Percentiles rank a stretch among this genome's conserved stretches.
These are phyloP conservation scores for Pteruthius melanotis DNA, from an alignment of 2,113 vertebrate species.

Conservation along the genomic window DNA sequence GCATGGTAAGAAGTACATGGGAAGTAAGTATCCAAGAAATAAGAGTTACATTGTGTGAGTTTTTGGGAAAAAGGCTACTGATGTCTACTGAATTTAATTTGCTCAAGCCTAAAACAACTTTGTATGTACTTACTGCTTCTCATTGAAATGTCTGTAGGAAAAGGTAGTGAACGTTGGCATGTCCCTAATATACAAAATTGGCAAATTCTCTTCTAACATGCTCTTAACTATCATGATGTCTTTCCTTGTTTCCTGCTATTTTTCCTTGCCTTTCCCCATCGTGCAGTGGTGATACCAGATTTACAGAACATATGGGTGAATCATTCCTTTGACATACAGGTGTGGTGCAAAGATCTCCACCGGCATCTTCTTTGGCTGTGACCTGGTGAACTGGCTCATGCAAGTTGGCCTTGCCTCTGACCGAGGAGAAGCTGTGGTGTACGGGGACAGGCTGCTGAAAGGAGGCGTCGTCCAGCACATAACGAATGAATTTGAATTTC, in stretches of 20 bases:
- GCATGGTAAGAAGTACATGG: neutral
- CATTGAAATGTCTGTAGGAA: neutral
- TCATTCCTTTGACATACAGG: conserved; percentile 83
- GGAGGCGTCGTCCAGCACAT: conserved; percentile 88
- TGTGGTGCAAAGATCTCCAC: conserved; percentile 78
- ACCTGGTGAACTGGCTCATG: conserved; percentile 92
- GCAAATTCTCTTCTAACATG: conserved; percentile 51
- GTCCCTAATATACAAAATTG: conserved; percentile 42
- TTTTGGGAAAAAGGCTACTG: neutral
- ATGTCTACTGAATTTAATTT: neutral
- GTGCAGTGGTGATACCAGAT: conserved; percentile 83
- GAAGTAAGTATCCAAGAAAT: neutral
- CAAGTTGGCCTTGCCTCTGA: conserved; percentile 88
- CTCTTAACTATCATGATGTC: conserved; percentile 70
- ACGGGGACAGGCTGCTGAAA: conserved; percentile 82
- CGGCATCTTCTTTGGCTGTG: conserved; percentile 88
- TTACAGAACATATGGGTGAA: conserved; percentile 82
- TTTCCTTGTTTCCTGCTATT: conserved; percentile 71
- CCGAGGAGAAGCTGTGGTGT: conserved; percentile 84
- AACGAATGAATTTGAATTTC: conserved; percentile 81
- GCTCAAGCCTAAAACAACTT: neutral
- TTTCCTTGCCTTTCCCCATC: conserved; percentile 62
- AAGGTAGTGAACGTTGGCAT: neutral
- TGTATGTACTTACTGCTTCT: neutral
- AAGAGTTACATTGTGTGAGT: neutral